These are phyloP conservation scores for Drosophila teissieri DNA, from an alignment of 1,140 invertebrate genomes.

Conservation along the genomic window DNA sequence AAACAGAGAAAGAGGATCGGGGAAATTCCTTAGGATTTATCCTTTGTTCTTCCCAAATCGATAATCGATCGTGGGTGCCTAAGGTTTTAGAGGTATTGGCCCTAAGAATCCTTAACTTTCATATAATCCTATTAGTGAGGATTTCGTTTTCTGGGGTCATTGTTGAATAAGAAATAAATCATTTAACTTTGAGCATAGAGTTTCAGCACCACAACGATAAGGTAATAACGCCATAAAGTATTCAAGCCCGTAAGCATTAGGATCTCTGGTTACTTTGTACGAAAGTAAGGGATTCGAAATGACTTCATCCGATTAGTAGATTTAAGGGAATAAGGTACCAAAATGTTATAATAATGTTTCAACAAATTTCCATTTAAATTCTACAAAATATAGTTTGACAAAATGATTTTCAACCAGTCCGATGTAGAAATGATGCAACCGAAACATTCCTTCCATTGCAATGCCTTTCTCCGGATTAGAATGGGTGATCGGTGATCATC, in stretches of 20 bases:
- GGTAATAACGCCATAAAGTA: not conserved
- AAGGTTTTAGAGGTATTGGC: not conserved
- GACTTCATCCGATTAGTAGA: no score
- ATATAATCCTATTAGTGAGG: conserved; percentile 5
- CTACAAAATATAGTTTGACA: no score
- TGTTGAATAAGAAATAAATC: not conserved
- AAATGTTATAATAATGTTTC: no score
- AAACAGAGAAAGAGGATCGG: not conserved
- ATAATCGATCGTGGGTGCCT: not conserved
- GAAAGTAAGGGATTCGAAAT: no score
- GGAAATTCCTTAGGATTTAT: not conserved
- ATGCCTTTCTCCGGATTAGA: conserved; percentile 19
- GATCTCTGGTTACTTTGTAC: no score
- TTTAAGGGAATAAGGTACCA: no score
- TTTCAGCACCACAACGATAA: no score
- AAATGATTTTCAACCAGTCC: not conserved
- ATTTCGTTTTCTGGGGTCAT: not conserved
- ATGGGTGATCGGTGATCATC: conserved; percentile 7
- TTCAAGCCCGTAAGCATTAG: no score
- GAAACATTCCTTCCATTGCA: not conserved
- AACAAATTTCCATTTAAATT: no score
- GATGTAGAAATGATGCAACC: conserved; percentile 14
- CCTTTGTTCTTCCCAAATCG: conserved; percentile 19
- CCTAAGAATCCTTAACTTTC: not conserved
- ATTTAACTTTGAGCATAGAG: not conserved